Conservation (phyloP, 1,140 invertebrate genomes). For the Brachionus paranguensis region DNA sequence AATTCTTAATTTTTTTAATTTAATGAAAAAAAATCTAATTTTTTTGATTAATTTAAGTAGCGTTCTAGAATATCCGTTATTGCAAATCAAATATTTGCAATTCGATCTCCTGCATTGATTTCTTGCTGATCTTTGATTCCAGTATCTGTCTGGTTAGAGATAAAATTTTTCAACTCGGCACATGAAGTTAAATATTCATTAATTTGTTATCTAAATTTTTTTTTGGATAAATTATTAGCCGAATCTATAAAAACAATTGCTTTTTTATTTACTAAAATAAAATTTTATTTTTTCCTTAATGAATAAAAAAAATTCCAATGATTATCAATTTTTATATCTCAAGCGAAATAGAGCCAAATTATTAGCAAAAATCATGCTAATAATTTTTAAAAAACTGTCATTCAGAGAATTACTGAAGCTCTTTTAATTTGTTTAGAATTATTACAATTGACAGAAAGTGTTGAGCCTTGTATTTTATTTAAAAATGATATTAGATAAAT, state of each 20-base stretch:
- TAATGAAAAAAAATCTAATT: not conserved
- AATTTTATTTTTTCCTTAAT: not conserved
- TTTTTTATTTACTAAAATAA: not conserved
- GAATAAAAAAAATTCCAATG: not conserved
- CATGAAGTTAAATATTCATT: not conserved
- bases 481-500: not conserved
- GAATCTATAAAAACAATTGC: not conserved
- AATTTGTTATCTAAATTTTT: not conserved
- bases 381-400: not conserved
- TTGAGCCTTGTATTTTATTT: not conserved
- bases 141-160: not conserved
- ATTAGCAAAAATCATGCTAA: not conserved
- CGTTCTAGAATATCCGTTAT: not conserved
- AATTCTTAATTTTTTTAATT: not conserved
- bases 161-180: not conserved
- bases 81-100: not conserved
- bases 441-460: not conserved
- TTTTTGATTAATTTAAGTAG: not conserved
- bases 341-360: not conserved
- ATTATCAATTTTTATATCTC: not conserved
- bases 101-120: not conserved
- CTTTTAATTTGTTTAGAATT: not conserved
- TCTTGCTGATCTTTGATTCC: not conserved
- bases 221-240: not conserved
- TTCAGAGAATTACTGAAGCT: not conserved